Evolutionary conservation across 2,797 vertebrate species (phyloP).

Genomic region (Phoeniculus purpureus): DNA sequence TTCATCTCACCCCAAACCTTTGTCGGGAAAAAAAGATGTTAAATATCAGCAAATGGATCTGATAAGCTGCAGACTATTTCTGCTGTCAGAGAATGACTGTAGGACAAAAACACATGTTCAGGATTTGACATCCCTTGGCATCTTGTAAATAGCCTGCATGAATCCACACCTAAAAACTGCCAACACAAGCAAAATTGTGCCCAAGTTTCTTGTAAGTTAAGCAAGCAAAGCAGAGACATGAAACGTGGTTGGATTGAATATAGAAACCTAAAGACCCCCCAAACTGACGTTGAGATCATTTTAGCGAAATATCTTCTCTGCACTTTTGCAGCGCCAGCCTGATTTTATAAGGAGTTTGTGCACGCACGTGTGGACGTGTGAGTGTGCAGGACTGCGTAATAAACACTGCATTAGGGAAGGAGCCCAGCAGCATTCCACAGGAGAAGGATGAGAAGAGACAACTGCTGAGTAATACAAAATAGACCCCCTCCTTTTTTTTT

Average conservation of each 20-base stretch:
- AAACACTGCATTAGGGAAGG: constrained; percentile 15
- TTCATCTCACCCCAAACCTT: constrained; percentile 76
- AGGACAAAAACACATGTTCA: constrained; percentile 81
- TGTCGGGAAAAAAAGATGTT: constrained; percentile 76
- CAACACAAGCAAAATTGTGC: constrained; percentile 80
- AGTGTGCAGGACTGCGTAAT: constrained; percentile 44
- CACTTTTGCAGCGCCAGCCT: constrained; percentile 64
- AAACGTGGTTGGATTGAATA: constrained; percentile 79
- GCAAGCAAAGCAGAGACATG: constrained; percentile 79
- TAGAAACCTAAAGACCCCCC: constrained; percentile 77
- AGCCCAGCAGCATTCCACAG: neutral
- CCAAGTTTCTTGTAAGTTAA: constrained; percentile 82
- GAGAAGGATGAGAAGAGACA: constrained; percentile 12
- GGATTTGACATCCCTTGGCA: constrained; percentile 83
- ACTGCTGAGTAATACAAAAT: constrained; percentile 69
- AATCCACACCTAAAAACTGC: constrained; percentile 84
- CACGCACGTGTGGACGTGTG: neutral
- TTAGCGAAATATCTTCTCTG: constrained; percentile 66
- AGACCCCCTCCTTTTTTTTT: neutral
- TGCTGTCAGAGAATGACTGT: constrained; percentile 78
- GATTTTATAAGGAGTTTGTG: constrained; percentile 45
- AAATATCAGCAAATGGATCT: constrained; percentile 82
- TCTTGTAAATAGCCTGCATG: constrained; percentile 82
- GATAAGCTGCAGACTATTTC: constrained; percentile 80
- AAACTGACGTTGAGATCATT: constrained; percentile 78